A percentile compares a stretch with the other conserved stretches of the same genome.
Evolutionary conservation across 2,113 vertebrate species (phyloP).

Genomic region (Camelus dromedarius): DNA sequence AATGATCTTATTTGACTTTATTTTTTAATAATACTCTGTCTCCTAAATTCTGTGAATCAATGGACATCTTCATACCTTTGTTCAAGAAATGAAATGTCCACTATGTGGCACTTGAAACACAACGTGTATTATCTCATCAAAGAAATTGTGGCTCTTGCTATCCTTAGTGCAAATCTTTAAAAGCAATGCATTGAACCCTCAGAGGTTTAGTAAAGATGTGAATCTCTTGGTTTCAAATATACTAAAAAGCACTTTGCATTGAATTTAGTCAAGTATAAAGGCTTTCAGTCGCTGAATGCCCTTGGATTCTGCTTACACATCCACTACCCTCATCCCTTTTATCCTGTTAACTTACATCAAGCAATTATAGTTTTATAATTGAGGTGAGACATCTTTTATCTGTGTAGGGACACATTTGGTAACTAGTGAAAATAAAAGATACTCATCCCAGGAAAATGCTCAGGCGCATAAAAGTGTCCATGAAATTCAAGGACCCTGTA

Average conservation of each 20-base stretch:
- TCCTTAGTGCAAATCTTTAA: neutral
- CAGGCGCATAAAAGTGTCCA: too few species aligned
- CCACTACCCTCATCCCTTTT: neutral
- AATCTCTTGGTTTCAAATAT: neutral
- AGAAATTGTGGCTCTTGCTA: neutral
- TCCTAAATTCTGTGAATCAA: conserved; percentile 14
- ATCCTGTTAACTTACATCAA: neutral
- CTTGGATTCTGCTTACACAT: accelerated
- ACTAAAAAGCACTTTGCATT: neutral
- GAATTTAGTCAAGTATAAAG: neutral
- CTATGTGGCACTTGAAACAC: neutral
- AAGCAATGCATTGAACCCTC: neutral
- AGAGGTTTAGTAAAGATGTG: neutral
- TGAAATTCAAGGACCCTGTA: accelerated
- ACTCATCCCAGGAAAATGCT: neutral
- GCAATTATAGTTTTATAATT: neutral
- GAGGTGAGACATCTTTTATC: neutral
- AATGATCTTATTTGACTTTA: neutral
- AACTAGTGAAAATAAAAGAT: neutral
- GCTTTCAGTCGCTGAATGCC: neutral
- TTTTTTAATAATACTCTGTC: neutral
- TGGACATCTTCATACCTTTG: neutral
- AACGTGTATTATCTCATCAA: neutral
- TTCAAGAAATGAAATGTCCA: conserved; percentile 7
- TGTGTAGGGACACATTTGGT: neutral